Evolutionary conservation across 2,113 vertebrate genomes (phyloP).

Genomic region (Xenopus borealis): DNA sequence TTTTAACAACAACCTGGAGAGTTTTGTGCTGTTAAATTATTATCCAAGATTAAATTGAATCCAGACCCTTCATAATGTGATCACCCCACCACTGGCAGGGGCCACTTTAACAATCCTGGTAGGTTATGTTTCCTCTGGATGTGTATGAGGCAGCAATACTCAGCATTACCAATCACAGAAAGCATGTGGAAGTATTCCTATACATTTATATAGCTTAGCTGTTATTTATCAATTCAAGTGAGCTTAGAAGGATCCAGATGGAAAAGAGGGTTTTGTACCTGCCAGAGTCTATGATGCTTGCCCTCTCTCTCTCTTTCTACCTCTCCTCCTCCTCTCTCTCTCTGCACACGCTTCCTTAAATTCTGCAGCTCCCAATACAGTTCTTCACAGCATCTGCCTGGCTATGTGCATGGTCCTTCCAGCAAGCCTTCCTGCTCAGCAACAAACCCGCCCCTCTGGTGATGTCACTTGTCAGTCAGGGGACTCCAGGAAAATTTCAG

Average conservation of each 20-base stretch:
- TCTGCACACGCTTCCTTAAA: conserved; percentile 1
- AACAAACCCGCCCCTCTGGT: conserved; percentile 22
- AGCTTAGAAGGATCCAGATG: background rate
- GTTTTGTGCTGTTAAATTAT: background rate
- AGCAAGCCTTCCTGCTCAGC: conserved; percentile 39
- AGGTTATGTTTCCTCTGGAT: background rate
- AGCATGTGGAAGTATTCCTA: background rate
- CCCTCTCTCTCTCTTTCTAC: background rate
- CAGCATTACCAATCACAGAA: background rate
- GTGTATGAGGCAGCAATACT: background rate
- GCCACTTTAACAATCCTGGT: background rate
- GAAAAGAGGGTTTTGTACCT: background rate
- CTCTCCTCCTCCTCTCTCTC: conserved; percentile 9
- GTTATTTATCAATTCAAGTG: background rate
- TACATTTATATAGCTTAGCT: background rate
- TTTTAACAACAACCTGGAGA: background rate
- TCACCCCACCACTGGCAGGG: background rate
- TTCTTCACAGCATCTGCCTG: conserved; percentile 23
- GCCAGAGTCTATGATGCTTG: background rate
- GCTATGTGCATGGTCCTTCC: conserved; percentile 2
- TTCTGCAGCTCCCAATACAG: conserved; percentile 29
- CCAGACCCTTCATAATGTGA: background rate
- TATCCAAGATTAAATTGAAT: background rate
- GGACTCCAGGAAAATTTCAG: background rate
- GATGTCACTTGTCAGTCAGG: conserved; percentile 28